These are phyloP conservation scores for Bufo bufo DNA, from an alignment of 2,113 vertebrate species.

Conservation along the genomic window DNA sequence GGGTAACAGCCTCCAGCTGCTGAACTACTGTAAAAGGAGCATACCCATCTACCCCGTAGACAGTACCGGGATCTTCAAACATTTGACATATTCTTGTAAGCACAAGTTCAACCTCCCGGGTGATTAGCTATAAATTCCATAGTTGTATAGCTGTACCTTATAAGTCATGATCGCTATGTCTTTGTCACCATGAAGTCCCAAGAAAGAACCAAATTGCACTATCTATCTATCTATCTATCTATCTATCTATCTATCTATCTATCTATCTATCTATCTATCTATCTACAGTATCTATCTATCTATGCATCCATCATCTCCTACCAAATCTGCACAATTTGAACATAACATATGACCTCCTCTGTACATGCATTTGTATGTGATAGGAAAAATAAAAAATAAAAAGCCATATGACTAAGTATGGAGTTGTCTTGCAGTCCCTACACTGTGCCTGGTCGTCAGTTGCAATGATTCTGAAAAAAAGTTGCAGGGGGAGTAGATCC, in stretches of 20 bases:
- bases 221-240: neutral
- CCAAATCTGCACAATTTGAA: too few species aligned
- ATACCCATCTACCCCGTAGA: neutral
- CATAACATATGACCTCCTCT: too few species aligned
- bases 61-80: neutral
- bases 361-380: too few species aligned
- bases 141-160: neutral
- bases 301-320: too few species aligned
- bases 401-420: too few species aligned
- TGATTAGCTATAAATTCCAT: neutral
- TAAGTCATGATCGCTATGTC: neutral
- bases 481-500: too few species aligned
- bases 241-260: neutral
- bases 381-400: too few species aligned
- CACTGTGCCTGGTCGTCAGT: too few species aligned
- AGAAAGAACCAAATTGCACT: neutral
- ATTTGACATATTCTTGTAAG: neutral
- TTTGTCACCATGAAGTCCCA: neutral
- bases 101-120: neutral
- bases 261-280: neutral
- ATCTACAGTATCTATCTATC: neutral
- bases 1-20: neutral
- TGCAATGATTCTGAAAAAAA: too few species aligned
- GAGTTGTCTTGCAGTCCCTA: too few species aligned
- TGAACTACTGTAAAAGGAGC: neutral